phyloP scores from a whole-genome alignment of 2,797 vertebrate genomes.

The Florisuga fusca region DNA sequence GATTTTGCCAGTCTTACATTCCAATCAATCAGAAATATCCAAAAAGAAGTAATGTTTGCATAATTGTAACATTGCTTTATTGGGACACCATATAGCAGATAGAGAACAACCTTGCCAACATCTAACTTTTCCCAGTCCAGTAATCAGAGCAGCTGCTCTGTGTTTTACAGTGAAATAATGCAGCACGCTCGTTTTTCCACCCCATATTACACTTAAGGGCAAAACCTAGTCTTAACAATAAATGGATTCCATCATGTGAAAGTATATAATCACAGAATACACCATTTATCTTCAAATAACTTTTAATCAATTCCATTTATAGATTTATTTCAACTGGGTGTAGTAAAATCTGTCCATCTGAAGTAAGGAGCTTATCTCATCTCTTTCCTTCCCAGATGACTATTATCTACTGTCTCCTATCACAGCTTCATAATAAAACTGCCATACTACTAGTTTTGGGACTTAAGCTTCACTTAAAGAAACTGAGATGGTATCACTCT shows the following conservation, averaged over 20 bases:
- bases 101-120: neutral
- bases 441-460: neutral
- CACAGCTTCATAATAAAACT: neutral
- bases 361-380: neutral
- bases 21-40: neutral
- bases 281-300: neutral
- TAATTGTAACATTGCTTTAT: neutral
- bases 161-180: neutral
- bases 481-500: neutral
- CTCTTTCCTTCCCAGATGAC: neutral
- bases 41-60: neutral
- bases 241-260: neutral
- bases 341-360: neutral
- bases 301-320: neutral
- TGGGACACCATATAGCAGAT: neutral
- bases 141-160: neutral
- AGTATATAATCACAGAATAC: neutral
- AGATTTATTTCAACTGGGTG: neutral
- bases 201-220: neutral
- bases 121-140: neutral
- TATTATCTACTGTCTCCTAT: neutral
- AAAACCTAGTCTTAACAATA: neutral
- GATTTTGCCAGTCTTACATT: neutral
- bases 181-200: neutral
- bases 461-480: neutral